phyloP scores from a whole-genome alignment of 2,113 vertebrate species.

The Haemorhous mexicanus region DNA sequence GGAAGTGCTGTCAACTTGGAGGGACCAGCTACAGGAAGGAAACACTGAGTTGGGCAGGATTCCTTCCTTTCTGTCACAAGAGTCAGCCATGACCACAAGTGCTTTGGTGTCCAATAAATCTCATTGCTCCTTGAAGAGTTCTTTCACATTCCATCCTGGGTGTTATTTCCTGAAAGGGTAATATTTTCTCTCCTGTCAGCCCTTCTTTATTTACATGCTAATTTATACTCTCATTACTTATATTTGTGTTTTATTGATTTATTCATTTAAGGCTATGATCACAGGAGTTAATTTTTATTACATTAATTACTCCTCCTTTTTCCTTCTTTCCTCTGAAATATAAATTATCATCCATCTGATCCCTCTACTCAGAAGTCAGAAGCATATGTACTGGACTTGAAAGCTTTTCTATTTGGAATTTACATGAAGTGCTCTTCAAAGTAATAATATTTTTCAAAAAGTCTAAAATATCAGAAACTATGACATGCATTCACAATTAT shows the following conservation, averaged over 20 bases:
- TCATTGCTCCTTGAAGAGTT: background rate
- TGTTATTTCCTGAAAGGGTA: background rate
- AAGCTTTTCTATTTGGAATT: constrained; percentile 53
- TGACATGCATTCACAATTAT: background rate
- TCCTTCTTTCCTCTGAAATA: background rate
- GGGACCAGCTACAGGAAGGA: background rate
- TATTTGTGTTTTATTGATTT: background rate
- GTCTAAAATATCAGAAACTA: background rate
- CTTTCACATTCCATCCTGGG: background rate
- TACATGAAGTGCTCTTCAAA: constrained; percentile 28
- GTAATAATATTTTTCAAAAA: background rate
- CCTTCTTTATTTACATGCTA: background rate
- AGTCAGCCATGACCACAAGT: background rate
- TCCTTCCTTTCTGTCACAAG: background rate
- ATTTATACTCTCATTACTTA: background rate
- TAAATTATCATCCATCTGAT: background rate
- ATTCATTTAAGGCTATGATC: background rate
- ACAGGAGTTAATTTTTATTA: background rate
- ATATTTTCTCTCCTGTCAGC: background rate
- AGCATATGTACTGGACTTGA: constrained; percentile 6
- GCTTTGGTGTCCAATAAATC: background rate
- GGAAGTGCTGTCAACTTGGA: background rate
- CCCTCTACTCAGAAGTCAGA: background rate
- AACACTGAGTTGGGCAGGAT: background rate
- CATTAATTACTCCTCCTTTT: background rate